Conservation (phyloP, 2,888 invertebrate genomes). For the Acronicta leporina region DNA sequence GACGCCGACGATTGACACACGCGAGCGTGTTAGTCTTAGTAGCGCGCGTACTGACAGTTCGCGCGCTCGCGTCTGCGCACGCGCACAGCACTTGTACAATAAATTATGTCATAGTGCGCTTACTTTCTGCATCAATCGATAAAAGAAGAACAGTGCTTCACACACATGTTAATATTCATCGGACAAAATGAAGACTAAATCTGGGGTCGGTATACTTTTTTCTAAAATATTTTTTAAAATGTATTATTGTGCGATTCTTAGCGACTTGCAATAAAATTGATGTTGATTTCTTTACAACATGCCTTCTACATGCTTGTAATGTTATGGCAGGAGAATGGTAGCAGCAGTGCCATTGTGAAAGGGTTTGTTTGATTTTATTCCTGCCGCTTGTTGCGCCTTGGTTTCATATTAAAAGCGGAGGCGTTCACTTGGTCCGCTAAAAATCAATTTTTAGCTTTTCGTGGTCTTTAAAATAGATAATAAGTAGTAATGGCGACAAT, state of each 20-base stretch:
- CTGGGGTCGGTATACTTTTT: slow-evolving; percentile 65
- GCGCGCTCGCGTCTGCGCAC: slow-evolving; percentile 69
- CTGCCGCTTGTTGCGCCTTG: background rate
- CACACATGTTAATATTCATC: slow-evolving; percentile 36
- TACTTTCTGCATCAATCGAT: slow-evolving; percentile 53
- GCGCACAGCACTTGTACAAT: slow-evolving; percentile 50
- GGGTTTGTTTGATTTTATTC: background rate
- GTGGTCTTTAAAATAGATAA: too few species aligned
- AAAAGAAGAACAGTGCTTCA: slow-evolving; percentile 48
- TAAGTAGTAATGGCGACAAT: too few species aligned
- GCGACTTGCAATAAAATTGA: slow-evolving; percentile 51
- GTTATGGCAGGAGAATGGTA: background rate
- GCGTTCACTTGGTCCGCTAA: too few species aligned
- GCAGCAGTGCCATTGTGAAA: background rate
- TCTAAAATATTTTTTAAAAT: slow-evolving; percentile 29
- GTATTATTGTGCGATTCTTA: slow-evolving; percentile 26
- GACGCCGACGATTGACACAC: slow-evolving; percentile 31
- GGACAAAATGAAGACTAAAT: slow-evolving; percentile 66
- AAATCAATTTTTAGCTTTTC: too few species aligned
- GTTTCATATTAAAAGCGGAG: too few species aligned
- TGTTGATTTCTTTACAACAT: slow-evolving; percentile 39
- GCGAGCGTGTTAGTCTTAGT: slow-evolving; percentile 55
- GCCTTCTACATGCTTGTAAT: slow-evolving; percentile 20
- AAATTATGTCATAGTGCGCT: slow-evolving; percentile 60
- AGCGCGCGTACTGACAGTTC: slow-evolving; percentile 65